Percentiles rank a stretch among this genome's conserved stretches.
phyloP scores from a whole-genome alignment of 30 jellyfish, hydroid and myxozoan species.

The Cassiopea xamachana region DNA sequence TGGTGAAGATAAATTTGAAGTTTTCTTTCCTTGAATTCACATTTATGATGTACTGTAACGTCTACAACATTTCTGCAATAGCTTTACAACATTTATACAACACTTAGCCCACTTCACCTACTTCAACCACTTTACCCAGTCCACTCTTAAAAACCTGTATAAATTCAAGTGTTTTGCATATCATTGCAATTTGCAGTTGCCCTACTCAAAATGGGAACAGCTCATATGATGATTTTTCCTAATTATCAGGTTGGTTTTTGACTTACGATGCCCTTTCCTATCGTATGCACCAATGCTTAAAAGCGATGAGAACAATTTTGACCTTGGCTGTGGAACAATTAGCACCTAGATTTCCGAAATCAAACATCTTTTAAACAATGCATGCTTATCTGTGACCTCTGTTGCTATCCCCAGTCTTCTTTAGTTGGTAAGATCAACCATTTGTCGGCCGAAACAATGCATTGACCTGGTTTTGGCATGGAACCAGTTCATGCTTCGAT shows the following conservation, averaged over 20 bases:
- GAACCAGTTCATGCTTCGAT: slow-evolving; percentile 75
- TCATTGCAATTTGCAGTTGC: no score
- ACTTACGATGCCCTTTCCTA: slow-evolving; percentile 17
- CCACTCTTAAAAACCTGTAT: no score
- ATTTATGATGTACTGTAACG: no score
- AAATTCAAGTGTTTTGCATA: no score
- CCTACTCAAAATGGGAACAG: neutral
- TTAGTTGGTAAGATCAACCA: slow-evolving; percentile 58
- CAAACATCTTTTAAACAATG: slow-evolving; percentile 4
- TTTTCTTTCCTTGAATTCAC: no score
- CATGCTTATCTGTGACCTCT: slow-evolving; percentile 28
- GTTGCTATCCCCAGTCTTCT: slow-evolving; percentile 35
- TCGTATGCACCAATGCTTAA: slow-evolving; percentile 2
- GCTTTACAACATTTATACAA: no score
- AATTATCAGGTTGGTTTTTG: neutral
- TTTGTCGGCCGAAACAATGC: slow-evolving; percentile 50
- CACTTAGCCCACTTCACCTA: no score
- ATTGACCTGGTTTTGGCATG: slow-evolving; percentile 69
- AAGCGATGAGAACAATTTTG: slow-evolving; percentile 57
- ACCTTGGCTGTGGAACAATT: slow-evolving; percentile 28
- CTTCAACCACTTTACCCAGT: no score
- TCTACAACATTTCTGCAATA: no score
- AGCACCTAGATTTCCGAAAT: slow-evolving; percentile 14
- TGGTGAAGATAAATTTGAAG: no score
- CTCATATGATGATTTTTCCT: neutral